Conservation (phyloP, 1,140 invertebrate genomes). For the Amyelois transitella region DNA sequence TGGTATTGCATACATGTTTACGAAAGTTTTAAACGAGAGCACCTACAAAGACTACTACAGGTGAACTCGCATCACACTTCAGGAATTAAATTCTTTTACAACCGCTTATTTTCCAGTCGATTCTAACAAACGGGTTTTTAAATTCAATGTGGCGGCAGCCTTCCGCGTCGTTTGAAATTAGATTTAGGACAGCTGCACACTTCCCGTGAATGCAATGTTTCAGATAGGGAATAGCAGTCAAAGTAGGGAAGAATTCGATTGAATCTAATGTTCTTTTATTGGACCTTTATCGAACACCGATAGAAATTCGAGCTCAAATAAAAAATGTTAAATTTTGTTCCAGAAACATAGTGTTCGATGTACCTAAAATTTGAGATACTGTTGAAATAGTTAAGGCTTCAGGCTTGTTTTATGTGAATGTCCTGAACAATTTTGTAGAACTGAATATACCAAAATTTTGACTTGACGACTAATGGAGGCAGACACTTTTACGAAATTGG, state of each 20-base stretch:
- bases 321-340: not conserved
- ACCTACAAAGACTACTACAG: constrained; percentile 14
- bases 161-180: constrained; percentile 43
- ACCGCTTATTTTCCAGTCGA: constrained; percentile 15
- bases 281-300: constrained; percentile 20
- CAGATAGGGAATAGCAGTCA: constrained; percentile 45
- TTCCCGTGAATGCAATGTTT: constrained; percentile 46
- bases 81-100: constrained; percentile 29
- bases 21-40: constrained; percentile 22
- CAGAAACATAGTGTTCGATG: not conserved
- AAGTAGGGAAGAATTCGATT: constrained; percentile 56
- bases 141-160: constrained; percentile 14
- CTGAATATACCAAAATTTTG: not conserved
- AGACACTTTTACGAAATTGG: constrained; percentile 4
- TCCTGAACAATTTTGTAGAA: not conserved
- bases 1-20: constrained; percentile 10
- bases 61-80: constrained; percentile 22
- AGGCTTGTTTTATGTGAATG: not conserved
- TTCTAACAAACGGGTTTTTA: constrained; percentile 12
- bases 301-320: not conserved
- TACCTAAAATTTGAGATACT: not conserved
- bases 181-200: constrained; percentile 49
- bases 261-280: constrained; percentile 53
- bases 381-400: not conserved
- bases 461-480: constrained; percentile 9